phyloP scores from a whole-genome alignment of 2,888 invertebrate genomes.

The Bombyx huttoni region DNA sequence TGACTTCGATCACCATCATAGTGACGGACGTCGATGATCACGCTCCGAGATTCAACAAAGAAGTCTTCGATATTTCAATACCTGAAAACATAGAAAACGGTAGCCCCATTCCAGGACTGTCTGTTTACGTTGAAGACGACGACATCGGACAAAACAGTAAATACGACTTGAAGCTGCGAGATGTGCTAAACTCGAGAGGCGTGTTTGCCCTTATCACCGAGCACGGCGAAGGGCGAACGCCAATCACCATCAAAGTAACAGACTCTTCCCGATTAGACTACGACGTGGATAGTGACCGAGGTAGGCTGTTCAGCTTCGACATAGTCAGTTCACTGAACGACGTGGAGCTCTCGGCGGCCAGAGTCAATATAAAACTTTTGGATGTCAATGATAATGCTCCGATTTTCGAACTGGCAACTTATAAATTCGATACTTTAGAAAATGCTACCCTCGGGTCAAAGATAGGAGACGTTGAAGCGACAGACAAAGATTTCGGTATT shows the following conservation, averaged over 20 bases:
- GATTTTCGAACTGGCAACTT: constrained; percentile 74
- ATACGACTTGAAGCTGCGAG: constrained; percentile 75
- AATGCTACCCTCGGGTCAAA: constrained; percentile 74
- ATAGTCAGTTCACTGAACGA: constrained; percentile 74
- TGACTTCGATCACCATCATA: constrained; percentile 81
- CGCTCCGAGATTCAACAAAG: constrained; percentile 78
- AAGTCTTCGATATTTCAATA: constrained; percentile 77
- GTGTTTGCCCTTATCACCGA: constrained; percentile 77
- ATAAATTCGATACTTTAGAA: constrained; percentile 78
- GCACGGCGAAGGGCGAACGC: constrained; percentile 80
- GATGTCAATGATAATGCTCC: constrained; percentile 89
- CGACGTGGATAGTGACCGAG: constrained; percentile 74
- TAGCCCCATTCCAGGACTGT: constrained; percentile 79
- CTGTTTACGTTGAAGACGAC: constrained; percentile 80
- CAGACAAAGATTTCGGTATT: constrained; percentile 80
- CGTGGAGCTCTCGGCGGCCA: constrained; percentile 70
- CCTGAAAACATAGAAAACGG: constrained; percentile 82
- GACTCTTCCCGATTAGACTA: constrained; percentile 79
- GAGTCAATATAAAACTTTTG: constrained; percentile 75
- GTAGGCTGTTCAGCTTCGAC: constrained; percentile 76
- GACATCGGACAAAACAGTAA: constrained; percentile 83
- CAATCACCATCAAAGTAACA: constrained; percentile 79
- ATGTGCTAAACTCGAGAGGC: constrained; percentile 71
- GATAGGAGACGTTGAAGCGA: constrained; percentile 77
- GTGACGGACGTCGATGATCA: constrained; percentile 86